Evolutionary conservation across 2,888 invertebrate species (phyloP).

Genomic region (Trypoxylon attenuatum): DNA sequence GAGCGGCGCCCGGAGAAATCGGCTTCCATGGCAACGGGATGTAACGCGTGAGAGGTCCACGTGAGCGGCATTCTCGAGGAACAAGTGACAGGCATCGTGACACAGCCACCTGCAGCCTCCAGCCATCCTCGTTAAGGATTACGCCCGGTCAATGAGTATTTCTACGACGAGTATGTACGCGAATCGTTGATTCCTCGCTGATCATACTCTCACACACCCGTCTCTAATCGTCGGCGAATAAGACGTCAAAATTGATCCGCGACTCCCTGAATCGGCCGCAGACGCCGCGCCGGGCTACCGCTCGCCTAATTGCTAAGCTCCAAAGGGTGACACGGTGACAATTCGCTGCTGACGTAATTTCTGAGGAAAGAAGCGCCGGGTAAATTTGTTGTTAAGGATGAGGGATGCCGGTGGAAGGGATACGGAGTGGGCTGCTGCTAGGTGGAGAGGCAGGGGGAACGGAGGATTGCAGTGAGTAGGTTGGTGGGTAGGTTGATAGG

Average conservation of each 20-base stretch:
- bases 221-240: too few relatives aligned
- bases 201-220: too few relatives aligned
- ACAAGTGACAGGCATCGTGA: neutral
- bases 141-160: too few relatives aligned
- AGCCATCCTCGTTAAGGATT: too few relatives aligned
- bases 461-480: neutral
- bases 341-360: neutral
- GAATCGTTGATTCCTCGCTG: too few relatives aligned
- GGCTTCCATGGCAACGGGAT: slow-evolving; percentile 5
- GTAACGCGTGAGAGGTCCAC: neutral
- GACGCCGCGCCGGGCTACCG: too few relatives aligned
- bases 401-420: slow-evolving; percentile 3
- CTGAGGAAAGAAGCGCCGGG: slow-evolving; percentile 4
- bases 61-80: neutral
- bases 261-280: too few relatives aligned
- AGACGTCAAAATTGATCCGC: too few relatives aligned
- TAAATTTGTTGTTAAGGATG: neutral
- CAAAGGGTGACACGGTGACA: neutral
- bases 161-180: too few relatives aligned
- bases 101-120: neutral
- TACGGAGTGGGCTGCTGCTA: slow-evolving; percentile 8
- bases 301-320: too few relatives aligned
- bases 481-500: slow-evolving; percentile 31
- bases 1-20: slow-evolving; percentile 7
- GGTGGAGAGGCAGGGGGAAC: slow-evolving; percentile 13